These are phyloP conservation scores for Smutsia gigantea DNA, from an alignment of 2,797 vertebrate genomes.

Conservation along the genomic window DNA sequence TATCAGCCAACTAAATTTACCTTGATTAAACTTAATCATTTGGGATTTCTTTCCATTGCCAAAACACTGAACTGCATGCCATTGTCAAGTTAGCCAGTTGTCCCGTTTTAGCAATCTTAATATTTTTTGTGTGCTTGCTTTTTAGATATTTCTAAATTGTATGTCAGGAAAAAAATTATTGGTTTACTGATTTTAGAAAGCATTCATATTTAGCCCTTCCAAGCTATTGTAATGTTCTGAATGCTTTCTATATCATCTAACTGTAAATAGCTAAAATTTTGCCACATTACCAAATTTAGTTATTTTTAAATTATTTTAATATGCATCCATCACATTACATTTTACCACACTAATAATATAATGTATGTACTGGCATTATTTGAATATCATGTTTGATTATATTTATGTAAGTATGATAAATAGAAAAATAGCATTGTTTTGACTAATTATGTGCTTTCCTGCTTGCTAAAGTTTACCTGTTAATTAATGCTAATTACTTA, in stretches of 20 bases:
- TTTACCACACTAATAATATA: slow-evolving; percentile 59
- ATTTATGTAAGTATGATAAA: slow-evolving; percentile 58
- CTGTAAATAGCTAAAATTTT: slow-evolving; percentile 56
- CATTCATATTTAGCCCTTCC: slow-evolving; percentile 57
- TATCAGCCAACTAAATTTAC: slow-evolving; percentile 56
- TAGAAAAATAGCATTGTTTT: slow-evolving; percentile 54
- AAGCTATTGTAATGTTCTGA: slow-evolving; percentile 47
- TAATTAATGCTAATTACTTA: slow-evolving; percentile 54
- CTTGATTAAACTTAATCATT: slow-evolving; percentile 48
- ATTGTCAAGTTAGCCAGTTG: slow-evolving; percentile 11
- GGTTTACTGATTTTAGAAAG: slow-evolving; percentile 52
- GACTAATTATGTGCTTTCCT: slow-evolving; percentile 57
- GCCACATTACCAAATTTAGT: background rate
- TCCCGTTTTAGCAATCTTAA: slow-evolving; percentile 39
- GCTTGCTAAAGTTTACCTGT: slow-evolving; percentile 46
- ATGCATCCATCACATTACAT: slow-evolving; percentile 22
- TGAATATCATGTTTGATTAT: slow-evolving; percentile 44
- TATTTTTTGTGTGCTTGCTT: slow-evolving; percentile 62
- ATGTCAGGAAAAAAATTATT: background rate
- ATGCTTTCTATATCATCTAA: slow-evolving; percentile 33
- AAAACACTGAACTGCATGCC: slow-evolving; percentile 65
- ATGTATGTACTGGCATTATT: slow-evolving; percentile 24
- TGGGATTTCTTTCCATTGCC: background rate
- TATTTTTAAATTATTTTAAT: slow-evolving; percentile 54
- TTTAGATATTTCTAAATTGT: slow-evolving; percentile 42